These are phyloP conservation scores for Tipula vernalis DNA, from an alignment of 2,888 invertebrate genomes.

Conservation along the genomic window DNA sequence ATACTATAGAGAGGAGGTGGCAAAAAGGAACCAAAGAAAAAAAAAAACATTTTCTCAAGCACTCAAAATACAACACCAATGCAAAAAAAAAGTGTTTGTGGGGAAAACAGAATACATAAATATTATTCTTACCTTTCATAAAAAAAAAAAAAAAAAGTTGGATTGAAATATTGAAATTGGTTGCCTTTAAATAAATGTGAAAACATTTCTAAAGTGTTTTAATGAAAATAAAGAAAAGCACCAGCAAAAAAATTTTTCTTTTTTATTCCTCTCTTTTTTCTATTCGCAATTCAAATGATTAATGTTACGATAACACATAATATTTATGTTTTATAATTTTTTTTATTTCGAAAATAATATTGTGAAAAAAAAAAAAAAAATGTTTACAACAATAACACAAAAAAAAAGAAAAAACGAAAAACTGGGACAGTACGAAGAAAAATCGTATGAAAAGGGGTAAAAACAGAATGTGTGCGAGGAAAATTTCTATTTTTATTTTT, in stretches of 20 bases:
- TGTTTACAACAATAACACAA: background rate
- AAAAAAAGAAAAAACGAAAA: background rate
- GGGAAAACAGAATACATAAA: background rate
- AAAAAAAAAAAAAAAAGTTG: background rate
- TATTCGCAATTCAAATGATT: background rate
- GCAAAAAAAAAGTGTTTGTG: background rate
- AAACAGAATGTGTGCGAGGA: background rate
- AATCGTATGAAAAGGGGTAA: background rate
- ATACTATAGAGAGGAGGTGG: background rate
- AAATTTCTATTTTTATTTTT: background rate
- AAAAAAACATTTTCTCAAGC: background rate
- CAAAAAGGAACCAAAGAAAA: background rate
- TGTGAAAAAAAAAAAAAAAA: background rate
- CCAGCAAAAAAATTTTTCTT: background rate
- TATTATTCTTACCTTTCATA: background rate
- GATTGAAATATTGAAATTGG: slow-evolving; percentile 4
- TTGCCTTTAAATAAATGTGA: background rate
- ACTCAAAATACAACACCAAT: background rate
- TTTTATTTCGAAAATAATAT: background rate
- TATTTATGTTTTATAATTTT: background rate
- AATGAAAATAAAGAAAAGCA: background rate
- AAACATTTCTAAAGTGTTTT: background rate
- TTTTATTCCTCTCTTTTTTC: background rate
- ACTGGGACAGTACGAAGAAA: background rate
- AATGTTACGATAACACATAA: background rate